Evolutionary conservation across 2,888 invertebrate genomes (phyloP), one percentile per base, ranked within the genome.

Genomic region (Xestia xanthographa): DNA sequence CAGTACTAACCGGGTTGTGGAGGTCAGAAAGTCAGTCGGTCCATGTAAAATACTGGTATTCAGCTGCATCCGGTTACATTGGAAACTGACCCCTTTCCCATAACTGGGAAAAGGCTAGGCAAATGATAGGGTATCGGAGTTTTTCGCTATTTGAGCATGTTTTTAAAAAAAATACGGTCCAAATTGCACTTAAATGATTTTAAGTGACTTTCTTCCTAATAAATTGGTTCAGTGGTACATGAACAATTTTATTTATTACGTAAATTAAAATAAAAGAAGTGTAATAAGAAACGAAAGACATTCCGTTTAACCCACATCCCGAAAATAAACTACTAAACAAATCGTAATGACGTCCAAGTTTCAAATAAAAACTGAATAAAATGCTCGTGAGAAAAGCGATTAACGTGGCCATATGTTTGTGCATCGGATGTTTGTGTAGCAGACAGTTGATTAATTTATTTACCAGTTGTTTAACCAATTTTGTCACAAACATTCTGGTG

Each of bases 381-480:
- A 90, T 77, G 83, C 83, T 90, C 90, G 90, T 92, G 92, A 88
- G 92, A 92, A 91, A 91, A 86, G 62, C 74, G 76, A 83, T 88
- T 82, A 86, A 87, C 81, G 82, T 83, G 73, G 75, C 87, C 92
- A 91, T 86, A 87, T 90, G 88, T 81, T 80, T 77, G 66, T 81
- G 66, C 73, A 80, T 82, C 79, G 34, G 72, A 79, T 75, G 82
- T 74, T 79, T 76, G 48, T 73, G 38, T 26, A 41, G 41, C 43
- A 78, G 77, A 70, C 70, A 77, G 53, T 63, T 79, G 41, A 79
- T 82, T 72, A 53, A 83, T 70, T 72, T 63, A 70, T 72, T 60
- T 58, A 69, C 29, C 69, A 70, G 66, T 56, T 71, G n/a, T 56
- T 70, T 66, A 72, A 71, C 6, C 8, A 66, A 60, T 70, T 72